Base-by-base conservation (phyloP, 2,797 vertebrate species). In the Leptoclinus maculatus region DNA sequence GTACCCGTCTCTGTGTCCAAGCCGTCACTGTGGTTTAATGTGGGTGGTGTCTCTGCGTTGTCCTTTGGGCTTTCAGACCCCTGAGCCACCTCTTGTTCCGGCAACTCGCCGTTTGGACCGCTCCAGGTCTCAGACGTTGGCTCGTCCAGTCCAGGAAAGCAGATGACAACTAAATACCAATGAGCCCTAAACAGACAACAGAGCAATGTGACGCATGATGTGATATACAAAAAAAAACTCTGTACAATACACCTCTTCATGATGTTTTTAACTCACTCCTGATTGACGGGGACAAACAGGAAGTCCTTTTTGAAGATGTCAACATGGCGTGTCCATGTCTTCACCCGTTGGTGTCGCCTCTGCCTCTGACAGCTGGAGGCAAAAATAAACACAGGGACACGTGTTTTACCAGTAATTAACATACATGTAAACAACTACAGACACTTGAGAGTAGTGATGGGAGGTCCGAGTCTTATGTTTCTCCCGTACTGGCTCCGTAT, bases 291-390 rank as follows among this genome's bases (percentile, higher is more conserved):
- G 25, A 99, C 97, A 94, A 99, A 99, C 60, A 99, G 94, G 73
- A 98, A 99, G 94, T 99, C 98, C 89, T 99, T 99, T 71, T 88
- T 95, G 90, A 99, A 99, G 89, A 99, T 99, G 89, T 99, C 98
- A 83, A 99, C 96, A 66, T 97, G 96, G 25, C 98, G 97, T 38
- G 98, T 99, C 98, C 98, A 99, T 0, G 96, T 99, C 94, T 95
- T 97, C 67, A 99, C 98, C 82, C 97, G 95, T 75, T 96, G 97
- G 88, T 99, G 98, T 67, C 98, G 95, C 91, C 96, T 96, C 81
- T 97, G 96, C 68, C 91, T 90, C 82, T 97, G 97, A 8, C 87
- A 91, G 64, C 94, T 95, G 53, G 63, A 8, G 2, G 8, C 2
- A 78, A 17, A 71, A 65, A 63, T 27, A 53, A 66, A 29, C 29